Evolutionary conservation across 2,888 invertebrate genomes (phyloP).

Genomic region (Microctonus aethiopoides): DNA sequence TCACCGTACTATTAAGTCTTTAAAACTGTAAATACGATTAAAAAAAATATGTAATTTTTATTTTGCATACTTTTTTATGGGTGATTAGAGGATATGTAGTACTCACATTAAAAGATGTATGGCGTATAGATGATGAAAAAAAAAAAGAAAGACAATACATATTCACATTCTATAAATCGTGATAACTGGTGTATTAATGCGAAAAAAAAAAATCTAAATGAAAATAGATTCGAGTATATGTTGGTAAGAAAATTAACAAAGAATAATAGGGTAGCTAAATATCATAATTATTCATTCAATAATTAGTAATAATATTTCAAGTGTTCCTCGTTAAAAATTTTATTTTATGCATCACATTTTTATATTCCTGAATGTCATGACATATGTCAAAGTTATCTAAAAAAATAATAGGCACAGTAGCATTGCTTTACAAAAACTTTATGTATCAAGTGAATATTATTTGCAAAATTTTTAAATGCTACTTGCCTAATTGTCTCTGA

Average conservation of each 20-base stretch:
- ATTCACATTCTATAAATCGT: slow-evolving; percentile 37
- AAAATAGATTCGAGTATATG: slow-evolving; percentile 27
- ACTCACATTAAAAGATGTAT: slow-evolving; percentile 38
- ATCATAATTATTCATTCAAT: neutral
- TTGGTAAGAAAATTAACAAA: too few species aligned
- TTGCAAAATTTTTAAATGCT: neutral
- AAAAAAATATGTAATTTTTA: slow-evolving; percentile 39
- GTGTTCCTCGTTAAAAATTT: neutral
- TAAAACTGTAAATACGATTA: slow-evolving; percentile 51
- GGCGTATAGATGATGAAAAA: slow-evolving; percentile 31
- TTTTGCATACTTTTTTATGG: slow-evolving; percentile 39
- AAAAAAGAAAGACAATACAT: slow-evolving; percentile 27
- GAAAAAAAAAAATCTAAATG: neutral
- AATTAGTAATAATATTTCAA: slow-evolving; percentile 1
- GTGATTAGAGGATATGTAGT: slow-evolving; percentile 38
- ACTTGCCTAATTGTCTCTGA: neutral
- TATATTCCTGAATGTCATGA: neutral
- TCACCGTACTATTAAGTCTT: too few species aligned
- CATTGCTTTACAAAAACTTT: neutral
- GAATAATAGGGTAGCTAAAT: neutral
- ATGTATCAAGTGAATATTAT: neutral
- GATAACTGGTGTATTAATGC: neutral
- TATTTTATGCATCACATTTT: neutral
- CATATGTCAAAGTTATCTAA: slow-evolving; percentile 21
- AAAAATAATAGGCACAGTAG: slow-evolving; percentile 8